phyloP scores from a whole-genome alignment of 2,888 invertebrate species.

The Eupithecia dodoneata region DNA sequence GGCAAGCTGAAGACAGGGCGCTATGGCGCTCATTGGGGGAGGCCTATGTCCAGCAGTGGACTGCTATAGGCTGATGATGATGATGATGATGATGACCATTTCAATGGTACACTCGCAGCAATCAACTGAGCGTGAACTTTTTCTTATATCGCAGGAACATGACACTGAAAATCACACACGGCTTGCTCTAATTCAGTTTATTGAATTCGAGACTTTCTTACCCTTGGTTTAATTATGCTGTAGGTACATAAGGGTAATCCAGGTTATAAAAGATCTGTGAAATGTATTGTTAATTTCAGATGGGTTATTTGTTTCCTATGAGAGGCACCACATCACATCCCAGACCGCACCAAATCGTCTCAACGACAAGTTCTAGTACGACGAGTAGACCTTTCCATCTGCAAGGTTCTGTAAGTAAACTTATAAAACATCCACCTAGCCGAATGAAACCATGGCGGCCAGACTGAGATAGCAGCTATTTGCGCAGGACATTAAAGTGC shows the following conservation, averaged over 20 bases:
- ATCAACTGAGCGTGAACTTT: too few species aligned
- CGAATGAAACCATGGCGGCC: background rate
- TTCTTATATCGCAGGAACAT: too few species aligned
- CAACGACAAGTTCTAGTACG: background rate
- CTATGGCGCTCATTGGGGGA: too few species aligned
- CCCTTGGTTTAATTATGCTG: background rate
- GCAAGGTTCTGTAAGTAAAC: slow-evolving; percentile 8
- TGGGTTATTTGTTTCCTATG: slow-evolving; percentile 28
- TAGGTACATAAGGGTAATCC: background rate
- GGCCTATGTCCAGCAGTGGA: too few species aligned
- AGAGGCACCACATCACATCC: slow-evolving; percentile 2
- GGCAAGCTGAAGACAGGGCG: too few species aligned
- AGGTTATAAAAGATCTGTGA: too few species aligned
- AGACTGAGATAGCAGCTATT: background rate
- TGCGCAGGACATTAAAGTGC: background rate
- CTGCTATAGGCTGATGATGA: too few species aligned
- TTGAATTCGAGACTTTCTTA: too few species aligned
- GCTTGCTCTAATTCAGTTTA: too few species aligned
- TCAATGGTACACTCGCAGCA: too few species aligned
- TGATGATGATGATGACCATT: too few species aligned
- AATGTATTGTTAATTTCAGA: slow-evolving; percentile 16
- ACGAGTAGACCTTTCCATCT: slow-evolving; percentile 2
- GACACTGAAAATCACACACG: too few species aligned
- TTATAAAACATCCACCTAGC: background rate
- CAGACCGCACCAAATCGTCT: slow-evolving; percentile 5